Percentiles rank a stretch among this genome's conserved stretches.
These are phyloP conservation scores for Diglossa cyanea DNA, from an alignment of 2,797 vertebrate species.

Conservation along the genomic window DNA sequence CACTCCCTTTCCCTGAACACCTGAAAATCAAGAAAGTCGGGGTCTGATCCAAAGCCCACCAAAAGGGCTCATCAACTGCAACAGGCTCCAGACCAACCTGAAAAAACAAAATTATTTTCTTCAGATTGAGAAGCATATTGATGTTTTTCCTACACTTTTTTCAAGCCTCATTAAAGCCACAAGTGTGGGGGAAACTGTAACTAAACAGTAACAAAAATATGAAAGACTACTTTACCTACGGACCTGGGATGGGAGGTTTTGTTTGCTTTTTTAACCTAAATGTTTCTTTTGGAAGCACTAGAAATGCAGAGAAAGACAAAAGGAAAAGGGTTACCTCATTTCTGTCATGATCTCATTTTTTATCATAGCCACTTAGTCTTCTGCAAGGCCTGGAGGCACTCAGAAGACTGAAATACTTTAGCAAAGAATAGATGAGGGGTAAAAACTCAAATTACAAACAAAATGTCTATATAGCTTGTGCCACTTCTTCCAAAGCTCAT, in stretches of 20 bases:
- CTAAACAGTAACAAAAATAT: conserved; percentile 28
- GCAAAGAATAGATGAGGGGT: not conserved
- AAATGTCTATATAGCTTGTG: not conserved
- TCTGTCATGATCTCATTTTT: conserved; percentile 46
- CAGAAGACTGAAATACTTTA: not conserved
- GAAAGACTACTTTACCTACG: not conserved
- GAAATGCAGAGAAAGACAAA: conserved; percentile 2
- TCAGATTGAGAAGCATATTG: not conserved
- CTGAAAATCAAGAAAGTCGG: not conserved
- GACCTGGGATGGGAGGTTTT: not conserved
- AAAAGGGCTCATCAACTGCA: not conserved
- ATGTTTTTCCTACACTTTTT: not conserved
- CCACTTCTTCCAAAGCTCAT: conserved; percentile 34
- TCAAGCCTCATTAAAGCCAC: conserved; percentile 40
- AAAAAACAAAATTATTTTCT: not conserved
- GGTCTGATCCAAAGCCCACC: not conserved
- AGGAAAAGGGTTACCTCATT: conserved; percentile 34
- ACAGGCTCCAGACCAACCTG: not conserved
- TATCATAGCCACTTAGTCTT: conserved; percentile 30
- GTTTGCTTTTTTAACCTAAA: conserved; percentile 48
- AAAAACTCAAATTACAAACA: not conserved
- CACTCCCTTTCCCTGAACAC: not conserved
- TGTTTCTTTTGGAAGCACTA: conserved; percentile 53
- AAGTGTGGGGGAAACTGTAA: conserved; percentile 7
- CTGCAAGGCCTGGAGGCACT: not conserved